Base-by-base conservation (phyloP, 2,113 vertebrate species). In the Larimichthys polyactis region DNA sequence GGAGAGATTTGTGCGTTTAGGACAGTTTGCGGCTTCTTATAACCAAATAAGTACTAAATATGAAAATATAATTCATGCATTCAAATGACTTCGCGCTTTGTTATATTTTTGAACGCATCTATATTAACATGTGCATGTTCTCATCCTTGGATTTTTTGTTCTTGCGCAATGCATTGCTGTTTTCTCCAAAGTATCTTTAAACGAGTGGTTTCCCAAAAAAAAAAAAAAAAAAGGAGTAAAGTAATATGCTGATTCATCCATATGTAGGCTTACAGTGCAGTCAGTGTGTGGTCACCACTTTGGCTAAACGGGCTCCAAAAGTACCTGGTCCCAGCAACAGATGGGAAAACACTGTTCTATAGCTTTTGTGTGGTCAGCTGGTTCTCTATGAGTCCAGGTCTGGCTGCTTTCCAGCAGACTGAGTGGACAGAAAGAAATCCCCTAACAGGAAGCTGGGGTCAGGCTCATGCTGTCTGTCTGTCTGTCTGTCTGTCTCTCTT, bases 381-480 rank as follows among this genome's bases (percentile, higher is more conserved):
- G 43, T 69, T 71, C 36, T 76, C 12, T 80, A 3, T 85, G 73
- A 80, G 76, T 82, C 64, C 78, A 84, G 49, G 40, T 36, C 48
- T 90, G 85, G 83, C 77, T 79, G 63, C 55, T 68, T 9, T 74
- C 63, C 72, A 81, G 11, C 43, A 68, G 64, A 67, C 64, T 65
- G 58, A 72, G 22, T 58, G 49, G 51, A 79, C 75, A 78, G 22
- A 68, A 22, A 49, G 60, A 69, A 70, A 58, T 54, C 48, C 74
- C 46, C 55, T 49, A 54, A 84, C 73, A 89, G 89, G 85, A 91
- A 90, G 89, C 54, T 32, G 22, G 44, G 52, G 73, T 87, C 82
- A 87, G 81, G 46, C 69, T 85, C 69, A 54, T 24, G 9, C 54
- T 32, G 70, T 82, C 62, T 66, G 67, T 46, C 44, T 73, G 65